Base-by-base conservation (phyloP, 2,888 invertebrate genomes). In the Blastobasis lacticolella region DNA sequence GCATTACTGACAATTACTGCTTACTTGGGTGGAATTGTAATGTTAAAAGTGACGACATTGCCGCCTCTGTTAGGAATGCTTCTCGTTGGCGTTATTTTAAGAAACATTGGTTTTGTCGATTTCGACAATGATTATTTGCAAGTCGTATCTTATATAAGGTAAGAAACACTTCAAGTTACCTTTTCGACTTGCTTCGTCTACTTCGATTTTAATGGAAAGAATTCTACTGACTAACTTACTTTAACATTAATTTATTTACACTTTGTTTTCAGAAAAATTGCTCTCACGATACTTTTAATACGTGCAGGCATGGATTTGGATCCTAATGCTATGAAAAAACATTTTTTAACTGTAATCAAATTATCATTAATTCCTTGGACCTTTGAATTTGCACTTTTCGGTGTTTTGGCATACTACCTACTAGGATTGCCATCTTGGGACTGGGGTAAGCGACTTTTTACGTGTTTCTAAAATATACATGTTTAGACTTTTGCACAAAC, bases 261-360 rank as follows among this genome's bases (percentile, higher is more conserved):
- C 46, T 57, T 58, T 53, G 59, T 53, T 81, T 86, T 44, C 82
- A 94, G 96, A 64, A 93, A 93, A 84, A 90, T 95, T 45, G 95
- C 96, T 0, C 80, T 97, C 56, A 94, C 94, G n/a, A 93, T 96
- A 52, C 95, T 97, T 59, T 83, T 97, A 54, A 93, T 93, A 49
- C 88, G 96, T 73, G 97, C 96, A 55, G 97, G 97, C 7, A 87
- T 97, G 58, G 96, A 95, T 73, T 89, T 97, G 73, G 96, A 97
- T 72, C 94, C 95, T 3, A 83, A 89, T 49, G 95, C 95, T 2
- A 87, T 97, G 68, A 92, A 91, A 69, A 91, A 92, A 60, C 89
- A 95, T 54, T 94, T 92, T 70, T 88, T 91, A 59, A 92, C 93
- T 3, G 92, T 94, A 23, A 81, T 95, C 5, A 92, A 94, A 67